These are phyloP conservation scores for Tortrix viridana DNA, from an alignment of 2,888 invertebrate genomes.

Conservation along the genomic window DNA sequence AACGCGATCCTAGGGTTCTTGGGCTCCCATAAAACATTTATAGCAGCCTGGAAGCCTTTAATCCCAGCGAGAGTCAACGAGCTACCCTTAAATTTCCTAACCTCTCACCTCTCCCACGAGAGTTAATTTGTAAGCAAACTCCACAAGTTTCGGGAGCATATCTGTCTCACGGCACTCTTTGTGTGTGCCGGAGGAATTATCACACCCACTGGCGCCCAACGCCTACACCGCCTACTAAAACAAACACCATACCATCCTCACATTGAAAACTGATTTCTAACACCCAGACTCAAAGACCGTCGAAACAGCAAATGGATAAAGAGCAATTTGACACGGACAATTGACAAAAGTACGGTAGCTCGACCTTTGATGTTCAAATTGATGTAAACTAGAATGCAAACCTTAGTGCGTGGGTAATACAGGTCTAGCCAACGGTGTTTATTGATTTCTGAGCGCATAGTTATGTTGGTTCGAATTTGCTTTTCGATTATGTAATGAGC, in stretches of 20 bases:
- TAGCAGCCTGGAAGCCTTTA: conserved; percentile 42
- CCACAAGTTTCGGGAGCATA: conserved; percentile 71
- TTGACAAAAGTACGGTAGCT: conserved; percentile 71
- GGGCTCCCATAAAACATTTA: conserved; percentile 34
- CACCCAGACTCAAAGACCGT: conserved; percentile 54
- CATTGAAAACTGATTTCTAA: conserved; percentile 61
- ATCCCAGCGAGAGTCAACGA: conserved; percentile 44
- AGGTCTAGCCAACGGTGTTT: conserved; percentile 48
- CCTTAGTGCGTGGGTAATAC: conserved; percentile 58
- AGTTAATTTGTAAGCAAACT: conserved; percentile 73
- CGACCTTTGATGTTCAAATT: conserved; percentile 61
- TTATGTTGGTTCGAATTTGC: conserved; percentile 55
- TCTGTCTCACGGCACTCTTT: conserved; percentile 79
- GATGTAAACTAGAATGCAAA: conserved; percentile 64
- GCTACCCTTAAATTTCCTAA: conserved; percentile 50
- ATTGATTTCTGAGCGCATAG: conserved; percentile 47
- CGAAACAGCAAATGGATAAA: conserved; percentile 51
- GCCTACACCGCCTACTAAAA: conserved; percentile 64
- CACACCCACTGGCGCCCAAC: conserved; percentile 77
- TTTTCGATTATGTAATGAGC: conserved; percentile 61
- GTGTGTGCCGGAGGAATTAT: conserved; percentile 79
- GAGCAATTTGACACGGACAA: conserved; percentile 62
- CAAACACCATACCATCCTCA: conserved; percentile 54
- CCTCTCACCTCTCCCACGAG: conserved; percentile 81
- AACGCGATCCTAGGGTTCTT: conserved; percentile 10